Conservation (phyloP, 2,113 vertebrate species). For the Cavia aperea region DNA sequence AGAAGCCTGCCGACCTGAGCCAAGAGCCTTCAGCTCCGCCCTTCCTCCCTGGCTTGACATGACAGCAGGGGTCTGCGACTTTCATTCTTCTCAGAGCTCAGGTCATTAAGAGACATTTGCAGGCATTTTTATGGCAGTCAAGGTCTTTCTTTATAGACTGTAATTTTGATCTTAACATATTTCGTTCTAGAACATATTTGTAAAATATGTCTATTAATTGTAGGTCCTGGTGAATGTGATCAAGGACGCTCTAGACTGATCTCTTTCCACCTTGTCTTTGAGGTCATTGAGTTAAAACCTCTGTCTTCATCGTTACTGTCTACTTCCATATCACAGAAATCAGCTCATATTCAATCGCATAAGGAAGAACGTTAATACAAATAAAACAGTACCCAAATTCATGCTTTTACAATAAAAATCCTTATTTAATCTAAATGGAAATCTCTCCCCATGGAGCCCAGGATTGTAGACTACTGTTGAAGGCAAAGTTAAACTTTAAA, state of each 20-base stretch:
- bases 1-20: not conserved
- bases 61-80: not conserved
- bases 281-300: not conserved
- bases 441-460: not conserved
- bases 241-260: not conserved
- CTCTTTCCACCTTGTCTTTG: not conserved
- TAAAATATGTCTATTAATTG: not conserved
- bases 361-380: not conserved
- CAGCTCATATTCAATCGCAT: not conserved
- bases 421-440: not conserved
- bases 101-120: not conserved
- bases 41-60: not conserved
- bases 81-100: not conserved
- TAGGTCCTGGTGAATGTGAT: not conserved
- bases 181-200: not conserved
- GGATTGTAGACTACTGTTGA: not conserved
- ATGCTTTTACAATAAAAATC: not conserved
- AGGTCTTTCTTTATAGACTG: not conserved
- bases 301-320: not conserved
- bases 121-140: not conserved
- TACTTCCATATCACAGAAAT: not conserved
- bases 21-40: not conserved
- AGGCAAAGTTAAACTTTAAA: not conserved
- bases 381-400: not conserved
- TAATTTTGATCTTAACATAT: not conserved